Evolutionary conservation across 2,113 vertebrate species (phyloP).

Genomic region (Euleptes europaea): DNA sequence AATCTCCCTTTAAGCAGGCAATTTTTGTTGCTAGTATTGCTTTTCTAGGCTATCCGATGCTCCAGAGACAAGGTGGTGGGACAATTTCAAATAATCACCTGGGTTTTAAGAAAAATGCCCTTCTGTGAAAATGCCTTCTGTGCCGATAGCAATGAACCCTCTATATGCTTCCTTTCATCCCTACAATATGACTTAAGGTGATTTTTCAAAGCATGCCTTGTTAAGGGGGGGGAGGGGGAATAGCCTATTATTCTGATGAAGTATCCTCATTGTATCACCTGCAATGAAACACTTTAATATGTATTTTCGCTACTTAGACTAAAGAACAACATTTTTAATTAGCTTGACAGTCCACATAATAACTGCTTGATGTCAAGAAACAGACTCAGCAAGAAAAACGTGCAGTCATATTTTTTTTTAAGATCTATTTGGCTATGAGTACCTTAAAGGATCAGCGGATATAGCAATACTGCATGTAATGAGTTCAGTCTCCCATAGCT

Average conservation of each 20-base stretch:
- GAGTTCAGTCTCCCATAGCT: slow-evolving; percentile 1
- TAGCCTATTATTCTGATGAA: background rate
- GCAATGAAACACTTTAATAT: background rate
- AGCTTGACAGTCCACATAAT: slow-evolving; percentile 3
- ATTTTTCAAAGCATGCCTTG: background rate
- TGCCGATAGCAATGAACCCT: no score
- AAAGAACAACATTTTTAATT: background rate
- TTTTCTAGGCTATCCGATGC: no score
- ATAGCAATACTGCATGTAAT: slow-evolving; percentile 5
- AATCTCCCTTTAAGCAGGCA: no score
- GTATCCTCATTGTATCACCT: background rate
- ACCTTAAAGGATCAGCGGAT: slow-evolving; percentile 2
- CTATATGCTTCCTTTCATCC: background rate
- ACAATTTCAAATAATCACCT: no score
- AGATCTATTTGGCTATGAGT: background rate
- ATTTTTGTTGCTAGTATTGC: no score
- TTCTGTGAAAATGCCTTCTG: no score
- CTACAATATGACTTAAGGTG: background rate
- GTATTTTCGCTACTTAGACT: background rate
- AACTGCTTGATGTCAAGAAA: slow-evolving; percentile 25
- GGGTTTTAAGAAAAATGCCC: no score
- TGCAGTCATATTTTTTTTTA: slow-evolving; percentile 16
- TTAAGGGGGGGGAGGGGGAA: background rate
- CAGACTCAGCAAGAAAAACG: slow-evolving; percentile 10
- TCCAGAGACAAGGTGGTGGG: no score